Evolutionary conservation across 23 tunicate genomes (phyloP), one percentile per base, ranked within the genome.

Genomic region (Pegea sp.): DNA sequence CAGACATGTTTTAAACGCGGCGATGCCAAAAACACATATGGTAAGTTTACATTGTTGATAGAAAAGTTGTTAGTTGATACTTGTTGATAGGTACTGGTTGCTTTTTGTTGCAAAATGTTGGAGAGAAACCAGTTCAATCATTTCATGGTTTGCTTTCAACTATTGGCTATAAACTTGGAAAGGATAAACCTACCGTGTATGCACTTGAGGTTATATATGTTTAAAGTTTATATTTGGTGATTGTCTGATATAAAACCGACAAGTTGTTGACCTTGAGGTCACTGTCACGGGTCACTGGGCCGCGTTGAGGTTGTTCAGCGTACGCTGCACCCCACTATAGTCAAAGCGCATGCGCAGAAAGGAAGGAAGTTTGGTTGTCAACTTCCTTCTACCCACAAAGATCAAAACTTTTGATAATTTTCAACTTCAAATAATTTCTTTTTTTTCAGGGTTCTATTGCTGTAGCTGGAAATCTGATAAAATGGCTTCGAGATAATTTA

Each of bases 41-140:
- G 96, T 75, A 24, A 25, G 68, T 42, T 23, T 22, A n/a, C 22
- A 4, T 38, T 21, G 7, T 50, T 13, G 6, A 20, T 20, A 20
- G 6, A 50, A 50, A 18, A 50, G 13, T 50, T 20, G 19, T 20
- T 6, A 18, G 22, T 20, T 13, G 19, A 13, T 38, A 8, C 46
- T 8, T 38, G 3, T 28, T 28, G 38, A 25, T 34, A 75, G 86
- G 93, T 49, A 88, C 97, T 61, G 97, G 97, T 5, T 88, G 97
- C 34, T 88, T 88, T 66, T 38, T 88, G 51, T 70, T 88, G 54
- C 97, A 88, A 58, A 88, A 88, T 43, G 67, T 76, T 48, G 97
- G 97, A 13, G 34, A 26, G 30, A 66, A 53, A 3, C 81, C 90
- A 0, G 69, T 88, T 26, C 8, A 19, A 27, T 88, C 97, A 34